Base-by-base conservation (phyloP, 2,797 vertebrate species). In the Anniella stebbinsi region DNA sequence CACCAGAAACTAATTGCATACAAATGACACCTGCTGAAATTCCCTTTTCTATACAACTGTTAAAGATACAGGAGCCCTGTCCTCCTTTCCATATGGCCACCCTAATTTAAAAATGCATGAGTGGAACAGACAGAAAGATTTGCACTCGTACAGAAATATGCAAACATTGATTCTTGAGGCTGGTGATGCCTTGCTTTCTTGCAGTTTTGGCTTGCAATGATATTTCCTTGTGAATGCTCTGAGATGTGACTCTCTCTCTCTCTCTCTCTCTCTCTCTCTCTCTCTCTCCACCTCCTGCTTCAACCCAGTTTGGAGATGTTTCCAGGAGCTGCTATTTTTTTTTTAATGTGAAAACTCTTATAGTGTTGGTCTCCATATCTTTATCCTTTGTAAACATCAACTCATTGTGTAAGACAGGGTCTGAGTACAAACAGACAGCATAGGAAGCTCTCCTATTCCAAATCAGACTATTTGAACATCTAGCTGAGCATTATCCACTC, bases 71-170 rank as follows among this genome's bases (percentile, higher is more conserved):
- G 45, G 45, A 45, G 45, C 45, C 45, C 45, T 45, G 3, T 6
- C 6, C 45, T 45, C 45, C 6, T 45, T 45, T 45, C 3, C 6
- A 45, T 45, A 3, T 45, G 45, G 45, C 6, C 45, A 45, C 45
- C 3, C 6, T 45, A 45, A 6, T n/a, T n/a, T n/a, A n/a, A n/a
- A n/a, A 95, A 96, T 90, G 95, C 93, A 94, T 91, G 93, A 93
- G 85, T 84, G 70, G 45, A 0, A 94, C 92, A 95, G 94, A 95
- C 92, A 92, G 94, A 93, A 95, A 94, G 90, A 93, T 94, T 93
- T 95, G 88, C 36, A 54, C 90, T 92, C 91, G 87, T 86, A 84
- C 92, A 92, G 92, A 91, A 94, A 93, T 86, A 77, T 0, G 2
- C 86, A 90, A 91, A 90, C 84, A 87, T 87, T 84, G 0, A 80